Percentiles rank a stretch among this genome's conserved stretches.
Evolutionary conservation across 2,888 invertebrate species (phyloP).

Genomic region (Nyleta sp.): DNA sequence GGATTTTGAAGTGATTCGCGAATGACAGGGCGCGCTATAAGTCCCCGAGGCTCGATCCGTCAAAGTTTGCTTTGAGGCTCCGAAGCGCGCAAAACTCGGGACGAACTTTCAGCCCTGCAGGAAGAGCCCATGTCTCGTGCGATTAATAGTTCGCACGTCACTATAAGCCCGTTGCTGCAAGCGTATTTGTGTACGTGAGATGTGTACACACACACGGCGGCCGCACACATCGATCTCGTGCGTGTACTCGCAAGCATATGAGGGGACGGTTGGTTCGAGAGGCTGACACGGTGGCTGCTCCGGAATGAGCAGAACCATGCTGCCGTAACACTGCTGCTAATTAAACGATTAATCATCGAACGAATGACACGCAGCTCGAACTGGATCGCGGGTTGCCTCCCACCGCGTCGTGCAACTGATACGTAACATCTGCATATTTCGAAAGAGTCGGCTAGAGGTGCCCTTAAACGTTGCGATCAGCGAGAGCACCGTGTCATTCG

Average conservation of each 20-base stretch:
- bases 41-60: constrained; percentile 67
- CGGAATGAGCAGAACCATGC: constrained; percentile 73
- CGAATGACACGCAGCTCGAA: constrained; percentile 78
- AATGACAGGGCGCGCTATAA: constrained; percentile 58
- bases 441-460: constrained; percentile 47
- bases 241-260: constrained; percentile 50
- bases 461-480: constrained; percentile 40
- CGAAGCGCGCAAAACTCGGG: constrained; percentile 57
- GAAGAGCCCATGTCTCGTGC: constrained; percentile 62
- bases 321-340: constrained; percentile 80
- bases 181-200: constrained; percentile 24
- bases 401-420: constrained; percentile 67
- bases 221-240: constrained; percentile 7
- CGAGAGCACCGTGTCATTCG: constrained; percentile 36
- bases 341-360: constrained; percentile 82
- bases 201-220: not conserved
- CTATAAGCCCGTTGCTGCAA: constrained; percentile 46
- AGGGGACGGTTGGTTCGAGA: constrained; percentile 60
- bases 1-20: constrained; percentile 63
- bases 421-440: constrained; percentile 73
- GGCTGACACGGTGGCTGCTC: constrained; percentile 71
- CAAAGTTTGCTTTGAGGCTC: constrained; percentile 65
- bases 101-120: constrained; percentile 58
- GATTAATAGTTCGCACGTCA: constrained; percentile 72
- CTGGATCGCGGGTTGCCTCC: constrained; percentile 74